Conservation (phyloP, 2,797 vertebrate species). For the Taeniopygia guttata region DNA sequence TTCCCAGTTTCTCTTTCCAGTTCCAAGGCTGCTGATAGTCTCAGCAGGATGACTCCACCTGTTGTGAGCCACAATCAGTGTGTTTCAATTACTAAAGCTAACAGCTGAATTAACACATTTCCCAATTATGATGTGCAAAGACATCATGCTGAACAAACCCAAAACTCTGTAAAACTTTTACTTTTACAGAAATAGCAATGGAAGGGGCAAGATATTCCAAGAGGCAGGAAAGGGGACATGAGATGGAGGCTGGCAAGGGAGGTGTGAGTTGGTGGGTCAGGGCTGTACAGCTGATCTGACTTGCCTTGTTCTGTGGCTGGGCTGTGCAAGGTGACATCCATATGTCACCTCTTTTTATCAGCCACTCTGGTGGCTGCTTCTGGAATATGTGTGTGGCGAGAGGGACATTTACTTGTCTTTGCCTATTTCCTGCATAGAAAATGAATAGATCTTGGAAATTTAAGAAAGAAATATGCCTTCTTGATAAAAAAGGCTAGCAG, state of each 20-base stretch:
- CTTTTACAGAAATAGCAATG: background rate
- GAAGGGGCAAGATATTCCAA: background rate
- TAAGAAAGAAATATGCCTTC: background rate
- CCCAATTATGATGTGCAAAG: slow-evolving; percentile 31
- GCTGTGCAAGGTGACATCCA: background rate
- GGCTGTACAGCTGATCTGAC: background rate
- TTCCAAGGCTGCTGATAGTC: background rate
- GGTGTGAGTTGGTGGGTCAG: background rate
- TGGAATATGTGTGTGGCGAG: background rate
- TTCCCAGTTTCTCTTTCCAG: background rate
- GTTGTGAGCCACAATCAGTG: rapidly evolving
- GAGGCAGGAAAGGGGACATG: background rate
- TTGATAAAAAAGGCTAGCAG: background rate
- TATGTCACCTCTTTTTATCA: background rate
- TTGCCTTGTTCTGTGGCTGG: background rate
- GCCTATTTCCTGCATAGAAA: background rate
- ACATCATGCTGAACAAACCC: background rate
- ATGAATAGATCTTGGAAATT: background rate
- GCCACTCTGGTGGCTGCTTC: background rate
- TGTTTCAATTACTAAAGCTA: slow-evolving; percentile 3
- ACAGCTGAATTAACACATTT: slow-evolving; percentile 24
- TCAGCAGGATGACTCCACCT: background rate
- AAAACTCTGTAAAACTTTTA: background rate
- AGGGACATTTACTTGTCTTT: background rate
- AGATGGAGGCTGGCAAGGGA: background rate